Percentiles rank a stretch among this genome's conserved stretches.
These are phyloP conservation scores for Odontomachus brunneus DNA, from an alignment of 1,140 invertebrate genomes.

Conservation along the genomic window DNA sequence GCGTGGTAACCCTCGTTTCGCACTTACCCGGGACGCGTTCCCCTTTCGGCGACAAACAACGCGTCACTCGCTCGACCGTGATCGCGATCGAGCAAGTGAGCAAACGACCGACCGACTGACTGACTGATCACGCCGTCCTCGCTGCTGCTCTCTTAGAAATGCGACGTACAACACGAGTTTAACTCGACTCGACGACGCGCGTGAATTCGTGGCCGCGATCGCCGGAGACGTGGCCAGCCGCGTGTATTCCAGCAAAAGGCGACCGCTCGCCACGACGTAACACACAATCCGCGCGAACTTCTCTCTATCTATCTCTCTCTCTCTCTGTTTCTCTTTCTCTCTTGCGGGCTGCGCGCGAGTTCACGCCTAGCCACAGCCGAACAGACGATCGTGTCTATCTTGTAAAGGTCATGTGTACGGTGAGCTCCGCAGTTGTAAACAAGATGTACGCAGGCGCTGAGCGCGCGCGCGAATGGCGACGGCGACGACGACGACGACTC, in stretches of 20 bases:
- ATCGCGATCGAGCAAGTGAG: background rate
- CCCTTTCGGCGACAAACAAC: conserved; percentile 58
- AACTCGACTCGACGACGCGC: conserved; percentile 4
- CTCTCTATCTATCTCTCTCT: background rate
- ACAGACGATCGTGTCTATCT: conserved; percentile 84
- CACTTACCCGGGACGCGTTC: conserved; percentile 16
- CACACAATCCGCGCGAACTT: conserved; percentile 10
- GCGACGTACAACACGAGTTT: background rate
- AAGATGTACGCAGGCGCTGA: conserved; percentile 83
- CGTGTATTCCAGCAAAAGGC: conserved; percentile 30
- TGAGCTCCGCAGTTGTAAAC: conserved; percentile 85
- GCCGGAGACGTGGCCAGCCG: conserved; percentile 20
- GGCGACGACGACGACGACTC: conserved; percentile 74
- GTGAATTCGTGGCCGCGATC: conserved; percentile 9
- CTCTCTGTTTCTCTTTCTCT: background rate
- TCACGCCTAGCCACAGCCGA: conserved; percentile 71
- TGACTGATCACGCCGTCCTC: background rate
- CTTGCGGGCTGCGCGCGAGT: conserved; percentile 21
- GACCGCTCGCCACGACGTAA: conserved; percentile 32
- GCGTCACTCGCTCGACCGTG: conserved; percentile 55
- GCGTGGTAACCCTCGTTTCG: conserved; percentile 7
- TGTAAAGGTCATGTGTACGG: conserved; percentile 86
- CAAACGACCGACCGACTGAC: background rate
- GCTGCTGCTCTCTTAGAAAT: background rate
- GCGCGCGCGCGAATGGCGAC: conserved; percentile 80